phyloP scores from a whole-genome alignment of 2,113 vertebrate genomes.

The Phalacrocorax aristotelis region DNA sequence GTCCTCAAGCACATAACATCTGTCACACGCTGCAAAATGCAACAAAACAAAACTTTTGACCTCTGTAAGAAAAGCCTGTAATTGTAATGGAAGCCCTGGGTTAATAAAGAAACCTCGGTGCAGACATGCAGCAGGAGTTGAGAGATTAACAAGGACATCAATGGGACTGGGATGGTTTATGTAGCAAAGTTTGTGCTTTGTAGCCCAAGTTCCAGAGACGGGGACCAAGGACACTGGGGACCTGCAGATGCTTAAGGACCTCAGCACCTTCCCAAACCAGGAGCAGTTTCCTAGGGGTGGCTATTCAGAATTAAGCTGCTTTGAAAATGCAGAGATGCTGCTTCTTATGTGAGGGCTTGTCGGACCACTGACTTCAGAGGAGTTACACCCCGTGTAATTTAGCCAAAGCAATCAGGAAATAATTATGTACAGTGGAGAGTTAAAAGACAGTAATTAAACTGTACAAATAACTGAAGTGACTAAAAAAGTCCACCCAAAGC shows the following conservation, averaged over 20 bases:
- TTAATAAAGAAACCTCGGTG: neutral
- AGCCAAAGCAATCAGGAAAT: constrained; percentile 47
- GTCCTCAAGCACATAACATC: neutral
- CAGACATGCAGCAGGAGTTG: neutral
- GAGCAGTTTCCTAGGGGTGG: neutral
- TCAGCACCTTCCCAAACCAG: neutral
- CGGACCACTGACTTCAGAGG: constrained; percentile 2
- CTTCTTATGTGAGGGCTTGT: neutral
- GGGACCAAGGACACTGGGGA: neutral
- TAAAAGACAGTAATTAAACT: constrained; percentile 30
- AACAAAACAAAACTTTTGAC: neutral
- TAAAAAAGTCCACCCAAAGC: constrained; percentile 40
- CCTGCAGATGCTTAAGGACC: neutral
- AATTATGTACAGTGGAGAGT: constrained; percentile 43
- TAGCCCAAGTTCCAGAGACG: neutral
- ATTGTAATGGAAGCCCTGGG: neutral
- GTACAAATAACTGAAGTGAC: constrained; percentile 43
- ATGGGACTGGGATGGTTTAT: neutral
- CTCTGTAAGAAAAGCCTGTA: neutral
- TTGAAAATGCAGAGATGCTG: neutral
- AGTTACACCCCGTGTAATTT: neutral
- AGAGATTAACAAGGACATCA: neutral
- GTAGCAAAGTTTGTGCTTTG: neutral
- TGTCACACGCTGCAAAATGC: neutral
- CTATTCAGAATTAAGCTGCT: neutral